phyloP scores from a whole-genome alignment of 2,888 invertebrate genomes.

The Drymonia ruficornis region DNA sequence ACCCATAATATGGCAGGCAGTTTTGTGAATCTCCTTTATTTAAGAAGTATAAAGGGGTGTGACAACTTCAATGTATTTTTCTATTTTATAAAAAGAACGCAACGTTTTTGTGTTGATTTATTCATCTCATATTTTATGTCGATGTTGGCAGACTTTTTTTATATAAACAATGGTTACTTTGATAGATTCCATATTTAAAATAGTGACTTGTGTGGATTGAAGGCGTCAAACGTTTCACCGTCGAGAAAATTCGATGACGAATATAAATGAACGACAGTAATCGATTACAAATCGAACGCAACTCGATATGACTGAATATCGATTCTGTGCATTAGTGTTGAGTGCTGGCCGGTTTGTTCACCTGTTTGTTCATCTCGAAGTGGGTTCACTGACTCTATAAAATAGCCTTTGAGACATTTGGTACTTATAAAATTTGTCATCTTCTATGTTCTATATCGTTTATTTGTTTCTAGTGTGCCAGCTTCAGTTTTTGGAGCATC shows the following conservation, averaged over 20 bases:
- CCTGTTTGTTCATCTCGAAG: constrained; percentile 48
- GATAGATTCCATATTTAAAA: not conserved
- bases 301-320: constrained; percentile 23
- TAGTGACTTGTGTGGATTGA: not conserved
- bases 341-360: constrained; percentile 57
- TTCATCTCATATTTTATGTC: not conserved
- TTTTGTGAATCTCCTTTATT: too few relatives aligned
- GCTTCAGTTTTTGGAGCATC: too few relatives aligned
- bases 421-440: too few relatives aligned
- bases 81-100: too few relatives aligned
- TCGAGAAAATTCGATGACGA: constrained; percentile 13
- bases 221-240: constrained; percentile 12
- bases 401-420: too few relatives aligned
- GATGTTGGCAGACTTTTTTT: not conserved
- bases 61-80: too few relatives aligned
- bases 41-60: too few relatives aligned
- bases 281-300: constrained; percentile 34
- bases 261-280: constrained; percentile 18
- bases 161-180: not conserved
- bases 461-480: too few relatives aligned
- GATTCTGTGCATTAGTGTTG: constrained; percentile 30
- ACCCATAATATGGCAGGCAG: too few relatives aligned
- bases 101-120: too few relatives aligned
- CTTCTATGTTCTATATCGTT: too few relatives aligned
- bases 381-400: constrained; percentile 63